Base-by-base conservation (phyloP, 2,888 invertebrate species). In the Argyresthia albistria region DNA sequence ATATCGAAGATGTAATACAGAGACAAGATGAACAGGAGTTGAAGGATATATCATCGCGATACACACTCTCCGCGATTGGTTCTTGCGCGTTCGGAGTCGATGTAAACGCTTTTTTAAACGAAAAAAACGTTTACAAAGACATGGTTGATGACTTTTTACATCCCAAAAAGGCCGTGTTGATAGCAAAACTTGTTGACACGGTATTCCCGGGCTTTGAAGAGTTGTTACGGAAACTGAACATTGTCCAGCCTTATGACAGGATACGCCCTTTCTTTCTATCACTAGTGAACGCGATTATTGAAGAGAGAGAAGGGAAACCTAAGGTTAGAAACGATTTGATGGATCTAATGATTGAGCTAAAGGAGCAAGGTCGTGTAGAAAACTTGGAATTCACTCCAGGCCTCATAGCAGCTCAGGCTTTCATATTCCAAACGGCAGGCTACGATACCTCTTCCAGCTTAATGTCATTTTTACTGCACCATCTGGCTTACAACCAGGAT, bases 381-480 rank as follows among this genome's bases (percentile, higher is more conserved):
- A 43, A 35, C 8, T 7, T 15, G 7, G 51, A 43, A 8, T 11
- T n/a, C 12, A 43, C 8, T 8, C 43, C n/a, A 14, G 52, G 61
- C 1, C 52, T 73, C 49, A 60, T 75, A 45, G 73, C 72, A 0
- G 76, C 77, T 10, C 76, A 77, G 53, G 69, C 67, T 1, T 80
- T 82, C 46, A 67, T 81, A 10, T 82, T 81, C 57, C n/a, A 39
- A 9, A 79, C 80, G 45, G 88, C 87, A 0, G 88, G 88, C 0
- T 88, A 86, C 49, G 88, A 88, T 56, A 86, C 88, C 0, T 88
- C 87, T 0, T 84, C 88, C 0, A 78, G 81, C 0, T 76, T 82
- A 0, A 77, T 81, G 6, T 77, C 78, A 46, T 73, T 64, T 57
- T 73, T 80, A 1, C 59, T 80, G 45, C 76, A 80, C 54, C 71